Percentiles rank a stretch among this genome's conserved stretches.
These are phyloP conservation scores for Smutsia temminckii DNA, from an alignment of 2,797 vertebrate genomes.

Conservation along the genomic window DNA sequence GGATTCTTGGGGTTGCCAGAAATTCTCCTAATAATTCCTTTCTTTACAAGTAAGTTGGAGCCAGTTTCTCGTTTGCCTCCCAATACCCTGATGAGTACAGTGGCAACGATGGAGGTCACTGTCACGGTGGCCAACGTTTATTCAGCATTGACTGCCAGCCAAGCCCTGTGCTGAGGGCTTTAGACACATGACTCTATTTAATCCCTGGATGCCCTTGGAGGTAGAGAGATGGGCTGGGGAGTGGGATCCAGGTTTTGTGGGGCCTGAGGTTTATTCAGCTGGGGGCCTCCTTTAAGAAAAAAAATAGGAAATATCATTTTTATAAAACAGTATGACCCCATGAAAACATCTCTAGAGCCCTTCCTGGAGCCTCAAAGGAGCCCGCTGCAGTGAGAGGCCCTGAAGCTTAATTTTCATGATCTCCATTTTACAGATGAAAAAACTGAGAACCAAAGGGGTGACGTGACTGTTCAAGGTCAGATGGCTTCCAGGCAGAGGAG, in stretches of 20 bases:
- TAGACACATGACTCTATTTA: background rate
- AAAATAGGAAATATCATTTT: background rate
- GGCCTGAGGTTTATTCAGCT: background rate
- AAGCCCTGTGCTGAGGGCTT: background rate
- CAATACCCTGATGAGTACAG: background rate
- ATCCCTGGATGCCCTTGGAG: background rate
- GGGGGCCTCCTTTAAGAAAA: background rate
- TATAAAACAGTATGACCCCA: background rate
- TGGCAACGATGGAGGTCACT: rapidly evolving
- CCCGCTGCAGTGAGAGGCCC: background rate
- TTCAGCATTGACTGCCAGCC: background rate
- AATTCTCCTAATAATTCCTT: background rate
- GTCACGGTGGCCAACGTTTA: too few species aligned
- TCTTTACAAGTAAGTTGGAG: background rate
- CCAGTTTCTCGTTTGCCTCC: background rate
- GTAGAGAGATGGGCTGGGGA: background rate
- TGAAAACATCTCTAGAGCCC: background rate
- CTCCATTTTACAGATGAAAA: background rate
- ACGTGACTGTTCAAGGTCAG: background rate
- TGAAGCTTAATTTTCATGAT: background rate
- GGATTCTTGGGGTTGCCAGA: background rate
- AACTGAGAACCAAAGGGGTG: background rate
- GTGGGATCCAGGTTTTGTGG: background rate
- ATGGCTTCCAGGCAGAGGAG: background rate
- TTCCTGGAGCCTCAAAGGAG: background rate